phyloP scores from a whole-genome alignment of 2,797 vertebrate genomes.

The Myotis pilosus region DNA sequence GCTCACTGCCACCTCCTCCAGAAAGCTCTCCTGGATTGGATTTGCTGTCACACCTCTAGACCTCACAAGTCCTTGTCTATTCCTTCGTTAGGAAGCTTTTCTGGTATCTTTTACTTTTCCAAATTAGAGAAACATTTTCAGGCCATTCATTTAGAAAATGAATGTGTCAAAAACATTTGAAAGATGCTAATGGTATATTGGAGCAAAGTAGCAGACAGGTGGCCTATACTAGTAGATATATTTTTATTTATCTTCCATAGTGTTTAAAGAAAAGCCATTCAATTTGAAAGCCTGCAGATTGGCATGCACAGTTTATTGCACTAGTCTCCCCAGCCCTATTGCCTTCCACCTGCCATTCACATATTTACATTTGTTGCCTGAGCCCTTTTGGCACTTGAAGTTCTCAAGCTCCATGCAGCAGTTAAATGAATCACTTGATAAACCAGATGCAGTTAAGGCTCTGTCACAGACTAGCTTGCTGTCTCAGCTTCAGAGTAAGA shows the following conservation, averaged over 20 bases:
- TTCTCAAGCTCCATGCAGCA: neutral
- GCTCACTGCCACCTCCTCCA: neutral
- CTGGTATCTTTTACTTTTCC: neutral
- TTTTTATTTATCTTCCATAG: neutral
- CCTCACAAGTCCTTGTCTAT: neutral
- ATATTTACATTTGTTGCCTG: neutral
- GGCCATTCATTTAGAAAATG: neutral
- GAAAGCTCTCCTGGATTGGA: neutral
- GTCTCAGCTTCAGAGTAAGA: neutral
- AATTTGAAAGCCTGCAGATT: neutral
- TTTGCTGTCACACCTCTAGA: neutral
- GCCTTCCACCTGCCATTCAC: neutral
- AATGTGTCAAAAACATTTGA: neutral
- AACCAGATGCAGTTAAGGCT: neutral
- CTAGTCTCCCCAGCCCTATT: neutral
- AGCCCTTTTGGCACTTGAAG: neutral
- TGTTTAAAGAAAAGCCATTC: neutral
- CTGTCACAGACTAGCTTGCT: neutral
- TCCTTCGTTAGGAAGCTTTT: neutral
- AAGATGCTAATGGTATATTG: neutral
- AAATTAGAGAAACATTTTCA: neutral
- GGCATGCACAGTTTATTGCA: fast-evolving
- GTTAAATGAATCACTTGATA: neutral
- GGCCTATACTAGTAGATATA: neutral
- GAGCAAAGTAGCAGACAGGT: neutral